phyloP scores from a whole-genome alignment of 2,888 invertebrate species.

The Pollenia amentaria region DNA sequence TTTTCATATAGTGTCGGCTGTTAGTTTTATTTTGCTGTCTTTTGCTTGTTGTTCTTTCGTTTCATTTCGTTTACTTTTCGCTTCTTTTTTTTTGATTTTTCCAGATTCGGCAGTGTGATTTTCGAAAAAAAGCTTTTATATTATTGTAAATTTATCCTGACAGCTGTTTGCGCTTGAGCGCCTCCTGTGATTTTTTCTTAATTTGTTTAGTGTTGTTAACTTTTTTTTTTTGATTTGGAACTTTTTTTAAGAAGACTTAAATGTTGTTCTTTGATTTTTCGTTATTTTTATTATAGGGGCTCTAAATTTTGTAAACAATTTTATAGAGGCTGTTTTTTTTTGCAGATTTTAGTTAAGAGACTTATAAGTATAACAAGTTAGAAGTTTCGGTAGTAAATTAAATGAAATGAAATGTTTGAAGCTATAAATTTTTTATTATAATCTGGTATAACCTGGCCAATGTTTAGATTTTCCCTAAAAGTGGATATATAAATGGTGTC shows the following conservation, averaged over 20 bases:
- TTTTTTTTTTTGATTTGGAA: constrained; percentile 26
- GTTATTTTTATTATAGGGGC: constrained; percentile 42
- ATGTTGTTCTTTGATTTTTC: neutral
- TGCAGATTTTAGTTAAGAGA: neutral
- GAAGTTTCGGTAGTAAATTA: neutral
- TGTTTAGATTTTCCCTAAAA: too few species aligned
- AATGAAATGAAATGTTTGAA: neutral
- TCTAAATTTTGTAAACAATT: constrained; percentile 8
- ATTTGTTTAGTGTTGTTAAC: constrained; percentile 31
- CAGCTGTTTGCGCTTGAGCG: constrained; percentile 77
- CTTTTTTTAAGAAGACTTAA: constrained; percentile 8
- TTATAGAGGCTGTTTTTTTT: constrained; percentile 36
- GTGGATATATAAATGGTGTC: too few species aligned
- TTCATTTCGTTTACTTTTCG: constrained; percentile 2
- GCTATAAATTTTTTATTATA: too few species aligned
- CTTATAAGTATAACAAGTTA: neutral
- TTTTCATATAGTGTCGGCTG: constrained; percentile 35
- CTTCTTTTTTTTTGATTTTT: neutral
- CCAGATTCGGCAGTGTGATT: constrained; percentile 49
- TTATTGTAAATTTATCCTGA: constrained; percentile 74
- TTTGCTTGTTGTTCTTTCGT: constrained; percentile 9
- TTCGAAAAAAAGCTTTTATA: constrained; percentile 64
- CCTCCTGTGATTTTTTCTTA: constrained; percentile 68
- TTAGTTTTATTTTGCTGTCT: constrained; percentile 26
- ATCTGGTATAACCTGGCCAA: too few species aligned